Conservation (phyloP, 2,888 invertebrate genomes). For the Formica aserva region DNA sequence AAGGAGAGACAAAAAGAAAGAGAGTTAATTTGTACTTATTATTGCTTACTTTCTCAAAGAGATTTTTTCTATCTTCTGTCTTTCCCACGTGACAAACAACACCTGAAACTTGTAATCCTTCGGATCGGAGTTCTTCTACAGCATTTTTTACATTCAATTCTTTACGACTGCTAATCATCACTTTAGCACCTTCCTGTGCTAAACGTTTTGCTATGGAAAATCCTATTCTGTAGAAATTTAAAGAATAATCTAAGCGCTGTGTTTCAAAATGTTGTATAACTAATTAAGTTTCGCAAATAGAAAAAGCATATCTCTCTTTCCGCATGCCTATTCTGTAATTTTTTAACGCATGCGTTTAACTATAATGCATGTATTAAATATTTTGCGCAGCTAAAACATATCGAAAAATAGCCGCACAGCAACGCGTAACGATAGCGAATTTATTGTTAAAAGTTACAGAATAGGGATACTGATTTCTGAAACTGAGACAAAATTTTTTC, state of each 20-base stretch:
- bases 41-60: constrained; percentile 89
- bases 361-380: too few species aligned
- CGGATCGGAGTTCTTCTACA: constrained; percentile 89
- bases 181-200: constrained; percentile 95
- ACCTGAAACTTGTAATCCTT: constrained; percentile 92
- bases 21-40: constrained; percentile 42
- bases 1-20: neutral
- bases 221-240: constrained; percentile 90
- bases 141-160: constrained; percentile 94
- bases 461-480: neutral
- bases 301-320: neutral
- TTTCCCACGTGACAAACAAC: constrained; percentile 96
- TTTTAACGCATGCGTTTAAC: too few species aligned
- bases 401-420: too few species aligned
- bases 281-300: neutral
- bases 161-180: constrained; percentile 96
- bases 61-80: constrained; percentile 91
- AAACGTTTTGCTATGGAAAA: constrained; percentile 95
- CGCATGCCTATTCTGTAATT: too few species aligned
- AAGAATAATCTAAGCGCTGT: neutral
- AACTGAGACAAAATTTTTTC: neutral
- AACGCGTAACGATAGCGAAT: too few species aligned
- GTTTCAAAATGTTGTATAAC: neutral
- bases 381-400: too few species aligned
- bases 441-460: neutral